phyloP scores from a whole-genome alignment of 30 jellyfish, hydroid and myxozoan genomes.

The Haliclystus octoradiatus region DNA sequence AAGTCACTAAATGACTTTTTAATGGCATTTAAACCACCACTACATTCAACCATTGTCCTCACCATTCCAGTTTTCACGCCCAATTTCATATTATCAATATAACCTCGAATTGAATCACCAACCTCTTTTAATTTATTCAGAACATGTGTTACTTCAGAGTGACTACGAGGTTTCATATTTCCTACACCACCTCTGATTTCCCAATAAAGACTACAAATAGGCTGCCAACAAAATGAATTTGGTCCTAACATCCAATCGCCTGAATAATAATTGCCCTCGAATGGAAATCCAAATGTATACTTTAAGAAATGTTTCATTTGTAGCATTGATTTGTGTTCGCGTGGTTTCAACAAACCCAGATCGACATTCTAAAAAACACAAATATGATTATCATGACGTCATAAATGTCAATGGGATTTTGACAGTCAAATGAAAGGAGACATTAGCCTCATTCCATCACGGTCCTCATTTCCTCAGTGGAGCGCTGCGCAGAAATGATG shows the following conservation, averaged over 20 bases:
- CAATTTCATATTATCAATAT: conserved; percentile 61
- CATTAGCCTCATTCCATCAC: too few species aligned
- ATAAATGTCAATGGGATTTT: too few species aligned
- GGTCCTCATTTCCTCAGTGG: too few species aligned
- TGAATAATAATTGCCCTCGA: conserved; percentile 58
- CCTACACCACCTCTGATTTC: conserved; percentile 50
- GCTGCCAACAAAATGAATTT: conserved; percentile 68
- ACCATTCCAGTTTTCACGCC: conserved; percentile 86
- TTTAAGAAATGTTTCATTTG: conserved; percentile 65
- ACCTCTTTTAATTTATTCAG: conserved; percentile 37
- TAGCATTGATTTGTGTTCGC: conserved; percentile 77
- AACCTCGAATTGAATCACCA: conserved; percentile 33
- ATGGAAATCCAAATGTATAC: conserved; percentile 60
- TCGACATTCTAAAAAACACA: conserved; percentile 65
- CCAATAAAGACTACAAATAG: conserved; percentile 59
- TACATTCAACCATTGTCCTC: conserved; percentile 68
- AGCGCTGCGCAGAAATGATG: too few species aligned
- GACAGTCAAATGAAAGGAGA: too few species aligned
- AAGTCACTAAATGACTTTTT: conserved; percentile 35
- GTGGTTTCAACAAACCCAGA: conserved; percentile 45
- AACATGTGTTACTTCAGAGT: conserved; percentile 43
- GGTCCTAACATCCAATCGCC: conserved; percentile 96
- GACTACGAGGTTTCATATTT: conserved; percentile 45
- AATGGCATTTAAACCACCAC: conserved; percentile 69
- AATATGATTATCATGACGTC: too few species aligned